phyloP scores from a whole-genome alignment of 1,140 invertebrate genomes.

The Uloborus diversus region DNA sequence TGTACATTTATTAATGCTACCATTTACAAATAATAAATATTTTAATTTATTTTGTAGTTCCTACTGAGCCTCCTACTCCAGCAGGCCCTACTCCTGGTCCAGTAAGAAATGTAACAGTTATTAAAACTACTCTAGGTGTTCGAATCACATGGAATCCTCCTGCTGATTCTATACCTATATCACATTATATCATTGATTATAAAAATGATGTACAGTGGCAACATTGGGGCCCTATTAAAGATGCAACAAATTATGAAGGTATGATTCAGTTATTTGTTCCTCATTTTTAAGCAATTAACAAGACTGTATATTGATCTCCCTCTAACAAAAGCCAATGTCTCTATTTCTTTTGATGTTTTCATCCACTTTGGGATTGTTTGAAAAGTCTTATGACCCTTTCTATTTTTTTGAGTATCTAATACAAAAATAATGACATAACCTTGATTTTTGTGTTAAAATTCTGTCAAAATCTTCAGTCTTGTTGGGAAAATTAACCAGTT shows the following conservation, averaged over 20 bases:
- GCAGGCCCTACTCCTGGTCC: constrained; percentile 87
- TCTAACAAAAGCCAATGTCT: no score
- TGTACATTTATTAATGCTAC: no score
- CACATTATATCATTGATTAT: constrained; percentile 92
- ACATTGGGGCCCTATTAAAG: constrained; percentile 79
- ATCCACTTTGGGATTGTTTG: no score
- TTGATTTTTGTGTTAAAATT: no score
- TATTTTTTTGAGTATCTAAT: no score
- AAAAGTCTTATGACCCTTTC: no score
- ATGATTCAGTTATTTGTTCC: constrained; percentile 61
- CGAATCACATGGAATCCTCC: constrained; percentile 88
- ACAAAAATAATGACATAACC: no score
- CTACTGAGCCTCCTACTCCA: constrained; percentile 56
- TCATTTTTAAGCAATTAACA: not conserved
- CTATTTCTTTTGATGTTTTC: no score
- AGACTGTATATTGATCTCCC: no score
- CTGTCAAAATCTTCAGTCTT: no score
- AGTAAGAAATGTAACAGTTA: constrained; percentile 86
- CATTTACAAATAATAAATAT: not conserved
- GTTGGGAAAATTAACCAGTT: no score
- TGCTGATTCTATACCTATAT: constrained; percentile 76
- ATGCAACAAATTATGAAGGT: constrained; percentile 88
- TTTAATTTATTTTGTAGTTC: not conserved
- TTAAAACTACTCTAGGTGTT: constrained; percentile 81
- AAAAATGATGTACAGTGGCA: constrained; percentile 86